phyloP scores from a whole-genome alignment of 2,797 vertebrate species.

The Poecile montanus region DNA sequence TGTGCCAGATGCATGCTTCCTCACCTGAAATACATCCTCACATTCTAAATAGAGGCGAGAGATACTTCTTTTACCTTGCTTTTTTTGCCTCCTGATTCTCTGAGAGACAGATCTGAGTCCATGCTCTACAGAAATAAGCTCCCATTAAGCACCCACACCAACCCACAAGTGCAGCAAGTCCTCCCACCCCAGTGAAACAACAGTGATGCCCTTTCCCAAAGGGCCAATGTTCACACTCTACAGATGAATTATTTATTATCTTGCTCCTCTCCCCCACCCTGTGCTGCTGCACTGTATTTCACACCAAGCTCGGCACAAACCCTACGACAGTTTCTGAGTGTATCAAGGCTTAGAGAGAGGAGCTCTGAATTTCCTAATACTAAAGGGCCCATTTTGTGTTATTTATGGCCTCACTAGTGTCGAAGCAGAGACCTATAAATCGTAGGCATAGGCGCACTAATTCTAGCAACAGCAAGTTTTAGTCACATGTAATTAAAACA shows the following conservation, averaged over 20 bases:
- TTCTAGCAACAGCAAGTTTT: slow-evolving; percentile 75
- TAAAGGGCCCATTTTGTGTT: slow-evolving; percentile 76
- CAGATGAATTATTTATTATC: slow-evolving; percentile 67
- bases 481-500: slow-evolving; percentile 82
- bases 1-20: accelerated
- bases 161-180: accelerated
- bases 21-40: neutral
- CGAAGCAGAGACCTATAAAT: slow-evolving; percentile 76
- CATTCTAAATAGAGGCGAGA: neutral
- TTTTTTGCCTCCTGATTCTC: accelerated
- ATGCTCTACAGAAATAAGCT: neutral
- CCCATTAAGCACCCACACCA: neutral
- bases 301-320: slow-evolving; percentile 36
- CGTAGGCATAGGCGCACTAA: slow-evolving; percentile 72
- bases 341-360: slow-evolving; percentile 69
- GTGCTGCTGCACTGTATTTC: slow-evolving; percentile 53
- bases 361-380: slow-evolving; percentile 76
- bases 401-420: slow-evolving; percentile 75
- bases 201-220: neutral
- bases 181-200: neutral
- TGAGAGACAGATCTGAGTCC: neutral
- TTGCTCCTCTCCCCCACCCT: neutral
- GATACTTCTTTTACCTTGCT: neutral
- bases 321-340: neutral
- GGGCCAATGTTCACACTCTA: neutral